phyloP scores from a whole-genome alignment of 1,140 invertebrate genomes.

The Pararge aegeria region DNA sequence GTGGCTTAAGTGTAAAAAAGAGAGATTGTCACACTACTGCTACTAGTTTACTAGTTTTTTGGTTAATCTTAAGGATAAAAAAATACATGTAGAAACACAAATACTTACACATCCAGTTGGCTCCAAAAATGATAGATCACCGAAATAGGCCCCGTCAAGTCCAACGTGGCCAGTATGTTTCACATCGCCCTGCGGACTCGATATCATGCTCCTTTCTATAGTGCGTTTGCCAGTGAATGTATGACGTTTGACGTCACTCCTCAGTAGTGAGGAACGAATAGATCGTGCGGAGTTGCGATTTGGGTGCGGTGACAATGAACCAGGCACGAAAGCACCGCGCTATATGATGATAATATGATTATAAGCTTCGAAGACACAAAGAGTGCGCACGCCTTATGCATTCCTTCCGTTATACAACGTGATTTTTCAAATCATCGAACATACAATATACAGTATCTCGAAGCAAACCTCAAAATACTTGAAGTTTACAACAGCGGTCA shows the following conservation, averaged over 20 bases:
- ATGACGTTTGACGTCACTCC: slow-evolving; percentile 62
- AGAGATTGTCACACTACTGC: too few relatives aligned
- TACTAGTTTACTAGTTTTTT: neutral
- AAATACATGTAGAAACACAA: neutral
- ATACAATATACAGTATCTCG: too few relatives aligned
- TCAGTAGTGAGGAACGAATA: slow-evolving; percentile 50
- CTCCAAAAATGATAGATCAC: slow-evolving; percentile 93
- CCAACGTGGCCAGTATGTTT: slow-evolving; percentile 99
- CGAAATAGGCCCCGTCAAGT: slow-evolving; percentile 97
- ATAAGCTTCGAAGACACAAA: neutral
- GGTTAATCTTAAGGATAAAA: neutral
- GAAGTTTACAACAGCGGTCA: too few relatives aligned
- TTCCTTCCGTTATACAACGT: neutral
- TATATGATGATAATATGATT: slow-evolving; percentile 19
- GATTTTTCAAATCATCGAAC: too few relatives aligned
- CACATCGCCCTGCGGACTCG: slow-evolving; percentile 96
- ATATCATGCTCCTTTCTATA: slow-evolving; percentile 96
- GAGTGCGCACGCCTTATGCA: neutral
- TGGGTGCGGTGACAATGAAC: slow-evolving; percentile 53
- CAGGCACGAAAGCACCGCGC: slow-evolving; percentile 33
- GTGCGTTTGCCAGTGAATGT: slow-evolving; percentile 81
- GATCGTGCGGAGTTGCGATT: slow-evolving; percentile 45
- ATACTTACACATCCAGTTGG: slow-evolving; percentile 74
- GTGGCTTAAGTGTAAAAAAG: too few relatives aligned
- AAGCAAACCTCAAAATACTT: too few relatives aligned